Evolutionary conservation across 2,888 invertebrate species (phyloP), one percentile per base, ranked within the genome.

Genomic region (Alitta virens): DNA sequence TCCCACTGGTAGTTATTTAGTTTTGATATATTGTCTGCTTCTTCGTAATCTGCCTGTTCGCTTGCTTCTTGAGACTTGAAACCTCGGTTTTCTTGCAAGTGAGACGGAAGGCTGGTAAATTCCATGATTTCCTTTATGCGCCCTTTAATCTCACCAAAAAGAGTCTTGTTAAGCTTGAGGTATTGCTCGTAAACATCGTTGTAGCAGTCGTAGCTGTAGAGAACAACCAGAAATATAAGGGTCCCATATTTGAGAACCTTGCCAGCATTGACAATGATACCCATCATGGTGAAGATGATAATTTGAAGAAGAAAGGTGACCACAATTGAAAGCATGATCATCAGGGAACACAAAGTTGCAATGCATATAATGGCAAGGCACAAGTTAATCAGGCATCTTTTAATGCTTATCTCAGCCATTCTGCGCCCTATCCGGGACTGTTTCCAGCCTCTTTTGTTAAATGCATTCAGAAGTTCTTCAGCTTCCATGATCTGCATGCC

Each of bases 191-290:
- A 78, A 21, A 78, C 79, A 63, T 78, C 77, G 66, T 73, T 75
- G 66, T 78, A 79, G 62, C 78, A 78, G 67, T 71, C 75, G 74
- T 68, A 77, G 74, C 77, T 78, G 69, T 79, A 79, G n/a, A 79
- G 76, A 25, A 78, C 69, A 18, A 79, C 79, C 25, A 79, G 70
- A 18, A 79, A 66, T 16, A 74, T 75, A 71, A 79, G 76, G 16
- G 76, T 73, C 18, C 78, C 77, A 62, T 79, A 79, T 54, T 77
- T 72, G 2, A 79, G 71, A 2, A 76, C 76, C 18, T 71, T 72
- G 2, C 76, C 75, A 1, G 79, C 79, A 56, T 79, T 79, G 9
- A 79, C 76, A 33, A 79, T 79, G 46, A 79, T 75, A 0, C 79
- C 79, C 79, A 79, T 79, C 76, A 79, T 74, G 0, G 79, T 79